Percentiles rank a stretch among this genome's conserved stretches.
Evolutionary conservation across 2,113 vertebrate genomes (phyloP).

Genomic region (Micronycteris hirsuta): DNA sequence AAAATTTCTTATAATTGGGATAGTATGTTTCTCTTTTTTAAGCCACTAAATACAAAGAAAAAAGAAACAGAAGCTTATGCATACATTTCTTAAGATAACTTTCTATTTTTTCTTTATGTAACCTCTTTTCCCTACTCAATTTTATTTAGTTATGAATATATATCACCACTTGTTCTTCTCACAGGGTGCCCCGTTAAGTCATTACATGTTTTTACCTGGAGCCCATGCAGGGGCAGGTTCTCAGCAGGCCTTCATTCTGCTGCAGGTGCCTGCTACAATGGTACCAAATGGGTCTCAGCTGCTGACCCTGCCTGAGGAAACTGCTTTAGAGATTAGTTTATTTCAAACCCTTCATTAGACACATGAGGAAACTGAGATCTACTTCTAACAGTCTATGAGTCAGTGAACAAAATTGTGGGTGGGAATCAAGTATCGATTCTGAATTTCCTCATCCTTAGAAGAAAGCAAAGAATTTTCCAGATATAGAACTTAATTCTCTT

Average conservation of each 20-base stretch:
- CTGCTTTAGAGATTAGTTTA: background rate
- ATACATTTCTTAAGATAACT: background rate
- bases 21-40: background rate
- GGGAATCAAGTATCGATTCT: slow-evolving; percentile 1
- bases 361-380: background rate
- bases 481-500: background rate
- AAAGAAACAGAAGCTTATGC: background rate
- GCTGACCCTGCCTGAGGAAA: background rate
- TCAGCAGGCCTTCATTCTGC: background rate
- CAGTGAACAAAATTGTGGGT: background rate
- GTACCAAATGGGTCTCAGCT: background rate
- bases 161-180: background rate
- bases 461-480: slow-evolving; percentile 7
- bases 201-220: background rate
- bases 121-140: background rate
- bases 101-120: background rate
- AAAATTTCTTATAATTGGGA: background rate
- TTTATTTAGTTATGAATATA: background rate
- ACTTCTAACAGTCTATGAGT: background rate
- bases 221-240: background rate
- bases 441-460: slow-evolving; percentile 13
- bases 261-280: background rate
- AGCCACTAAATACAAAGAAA: background rate
- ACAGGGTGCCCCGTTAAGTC: background rate
- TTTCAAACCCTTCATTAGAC: background rate